These are phyloP conservation scores for Lepidurus couesii DNA, from an alignment of 1,140 invertebrate genomes.

Conservation along the genomic window DNA sequence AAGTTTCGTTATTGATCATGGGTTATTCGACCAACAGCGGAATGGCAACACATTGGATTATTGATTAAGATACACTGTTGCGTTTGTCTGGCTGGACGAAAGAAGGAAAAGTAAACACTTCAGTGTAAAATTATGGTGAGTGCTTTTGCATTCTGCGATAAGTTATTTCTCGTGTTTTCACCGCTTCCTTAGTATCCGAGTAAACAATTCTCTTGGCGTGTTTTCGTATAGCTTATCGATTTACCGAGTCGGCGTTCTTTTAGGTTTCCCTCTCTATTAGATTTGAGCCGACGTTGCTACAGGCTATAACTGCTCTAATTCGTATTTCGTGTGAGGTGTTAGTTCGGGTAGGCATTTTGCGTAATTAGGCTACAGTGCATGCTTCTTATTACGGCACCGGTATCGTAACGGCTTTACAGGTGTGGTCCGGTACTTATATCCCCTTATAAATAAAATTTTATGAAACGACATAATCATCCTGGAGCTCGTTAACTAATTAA, in stretches of 20 bases:
- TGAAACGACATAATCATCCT: too few species aligned
- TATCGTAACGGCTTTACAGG: too few species aligned
- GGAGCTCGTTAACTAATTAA: too few species aligned
- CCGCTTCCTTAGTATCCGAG: too few species aligned
- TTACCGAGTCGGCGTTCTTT: background rate
- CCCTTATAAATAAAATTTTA: too few species aligned
- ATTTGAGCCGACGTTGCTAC: background rate
- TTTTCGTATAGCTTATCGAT: too few species aligned
- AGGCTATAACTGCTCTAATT: constrained; percentile 1
- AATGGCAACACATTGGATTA: background rate
- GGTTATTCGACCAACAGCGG: background rate
- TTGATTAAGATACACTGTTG: constrained; percentile 11
- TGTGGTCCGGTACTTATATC: too few species aligned
- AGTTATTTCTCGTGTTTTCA: too few species aligned
- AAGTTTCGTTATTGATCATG: background rate
- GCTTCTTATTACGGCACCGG: too few species aligned
- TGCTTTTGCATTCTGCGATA: background rate
- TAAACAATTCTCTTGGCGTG: too few species aligned
- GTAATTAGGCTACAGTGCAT: too few species aligned
- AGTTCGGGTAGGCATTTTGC: too few species aligned
- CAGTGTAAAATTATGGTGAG: background rate
- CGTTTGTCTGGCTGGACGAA: background rate
- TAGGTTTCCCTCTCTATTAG: background rate
- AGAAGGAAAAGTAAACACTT: background rate
- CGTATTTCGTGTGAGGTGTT: background rate